Evolutionary conservation across 2,888 invertebrate genomes (phyloP), one percentile per base, ranked within the genome.

Genomic region (Cyaniris semiargus): DNA sequence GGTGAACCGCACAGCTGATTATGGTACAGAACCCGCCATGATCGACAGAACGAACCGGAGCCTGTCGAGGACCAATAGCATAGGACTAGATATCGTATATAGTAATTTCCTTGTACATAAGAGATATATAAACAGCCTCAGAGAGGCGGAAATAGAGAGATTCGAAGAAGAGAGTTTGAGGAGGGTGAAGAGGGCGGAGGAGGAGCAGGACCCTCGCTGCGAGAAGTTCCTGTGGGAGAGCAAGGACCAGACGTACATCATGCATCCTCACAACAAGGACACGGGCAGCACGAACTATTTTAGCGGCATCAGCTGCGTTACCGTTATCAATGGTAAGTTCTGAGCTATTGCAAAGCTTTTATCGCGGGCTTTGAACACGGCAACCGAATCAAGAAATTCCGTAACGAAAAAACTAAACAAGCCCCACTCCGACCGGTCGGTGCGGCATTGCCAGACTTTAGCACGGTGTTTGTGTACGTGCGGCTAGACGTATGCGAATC

Each of bases 311-410:
- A 85, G 89, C 77, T 93, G 93, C 78, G 88, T 88, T 1, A 87
- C 88, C 13, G 85, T 87, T 76, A 87, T 93, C 58, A 84, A 83
- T 81, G 91, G 93, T 93, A 83, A 88, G 89, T 82, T 38, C 10
- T 38, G 5, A 31, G 31, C 31, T 31, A 31, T 31, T 31, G 31
- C 27, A 27, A 4, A 5, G 5, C 34, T 7, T 7, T 34, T 8
- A 38, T 38, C 38, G 10, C 8, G 7, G 38, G 10, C 8, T 1
- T 10, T 38, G 10, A 10, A 10, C 1, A 10, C 3, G 1, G 3
- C 2, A 0, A 38, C 38, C 1, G 38, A 38, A 38, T 8, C 8
- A 8, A 38, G 8, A 10, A 10, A 38, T 8, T 1, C 8, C 8
- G 10, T 8, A 38, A 8, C 2, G 38, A 38, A 38, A 8, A 10